Conservation (phyloP, 2,113 vertebrate species). For the Egretta garzetta region DNA sequence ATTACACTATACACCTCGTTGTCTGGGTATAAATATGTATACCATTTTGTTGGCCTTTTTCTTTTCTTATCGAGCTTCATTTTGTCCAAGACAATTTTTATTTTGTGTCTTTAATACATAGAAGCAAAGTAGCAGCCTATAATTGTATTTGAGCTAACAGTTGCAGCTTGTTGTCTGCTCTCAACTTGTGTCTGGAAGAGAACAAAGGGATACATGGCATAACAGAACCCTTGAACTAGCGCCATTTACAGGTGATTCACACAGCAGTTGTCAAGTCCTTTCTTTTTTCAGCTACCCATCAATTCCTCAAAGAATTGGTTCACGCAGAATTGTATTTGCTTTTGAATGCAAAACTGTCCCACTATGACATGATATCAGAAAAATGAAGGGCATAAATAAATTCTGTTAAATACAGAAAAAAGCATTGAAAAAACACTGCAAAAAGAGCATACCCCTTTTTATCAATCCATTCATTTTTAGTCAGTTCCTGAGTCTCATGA, state of each 20-base stretch:
- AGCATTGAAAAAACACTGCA: background rate
- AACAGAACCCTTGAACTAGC: background rate
- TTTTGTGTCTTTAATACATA: slow-evolving; percentile 14
- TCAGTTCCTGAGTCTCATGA: background rate
- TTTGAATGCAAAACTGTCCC: background rate
- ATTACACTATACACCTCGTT: slow-evolving; percentile 67
- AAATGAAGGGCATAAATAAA: background rate
- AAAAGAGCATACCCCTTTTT: background rate
- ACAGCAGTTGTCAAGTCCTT: background rate
- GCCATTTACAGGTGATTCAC: background rate
- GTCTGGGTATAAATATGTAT: slow-evolving; percentile 71
- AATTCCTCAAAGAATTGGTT: background rate
- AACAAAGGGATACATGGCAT: background rate
- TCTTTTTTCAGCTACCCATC: background rate
- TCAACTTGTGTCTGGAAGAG: background rate
- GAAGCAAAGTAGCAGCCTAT: background rate
- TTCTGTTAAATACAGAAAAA: background rate
- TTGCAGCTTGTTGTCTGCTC: background rate
- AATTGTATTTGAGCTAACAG: slow-evolving; percentile 36
- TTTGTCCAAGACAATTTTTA: slow-evolving; percentile 53
- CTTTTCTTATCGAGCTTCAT: slow-evolving; percentile 44
- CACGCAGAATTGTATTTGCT: background rate
- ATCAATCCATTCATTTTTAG: background rate
- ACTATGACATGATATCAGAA: background rate
- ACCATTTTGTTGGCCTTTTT: slow-evolving; percentile 37